Evolutionary conservation across 2,113 vertebrate species (phyloP), one percentile per base, ranked within the genome.

Genomic region (Verasper variegatus): DNA sequence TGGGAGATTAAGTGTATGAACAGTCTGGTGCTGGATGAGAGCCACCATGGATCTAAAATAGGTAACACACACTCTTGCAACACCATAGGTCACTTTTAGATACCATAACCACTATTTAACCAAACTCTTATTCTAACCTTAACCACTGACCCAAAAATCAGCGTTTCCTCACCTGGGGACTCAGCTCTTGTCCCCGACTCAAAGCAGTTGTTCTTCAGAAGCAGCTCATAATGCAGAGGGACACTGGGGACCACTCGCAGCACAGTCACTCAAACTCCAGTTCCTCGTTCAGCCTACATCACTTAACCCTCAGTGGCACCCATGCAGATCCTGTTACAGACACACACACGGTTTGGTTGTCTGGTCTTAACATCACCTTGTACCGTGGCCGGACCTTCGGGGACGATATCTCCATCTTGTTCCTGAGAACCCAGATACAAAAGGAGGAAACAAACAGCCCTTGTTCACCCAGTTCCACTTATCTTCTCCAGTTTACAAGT

Each of bases 1-100:
- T 95, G 93, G 92, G 93, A 95, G 87, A 82, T 95, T 9, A 92
- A 88, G 60, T 93, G 92, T 64, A 92, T 95, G 93, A 94, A 86
- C 77, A 82, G 78, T 23, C 67, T 94, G 80, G 91, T 93, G n/a
- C 66, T 93, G 81, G 94, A 95, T 0, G 92, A 94, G 51, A 61
- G 72, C 20, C 59, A 61, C 37, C 84, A 80, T 10, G 84, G 45
- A 49, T 61, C 71, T 2, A 37, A 62, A 73, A 18, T 52, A 76
- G 86, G 88, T 90, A 88, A n/a, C 1, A 31, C 18, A 45, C 62
- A 55, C 54, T 55, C 47, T 67, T 60, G 12, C 20, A 65, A 42
- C 3, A 11, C 40, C 0, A 42, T 13, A 11, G 40, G 11, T 42
- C 40, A 42, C 40, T 13, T 3, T 13, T 13, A 3, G 40, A 13